These are phyloP conservation scores for Drosophila sproati DNA, from an alignment of 1,140 invertebrate genomes.

Conservation along the genomic window DNA sequence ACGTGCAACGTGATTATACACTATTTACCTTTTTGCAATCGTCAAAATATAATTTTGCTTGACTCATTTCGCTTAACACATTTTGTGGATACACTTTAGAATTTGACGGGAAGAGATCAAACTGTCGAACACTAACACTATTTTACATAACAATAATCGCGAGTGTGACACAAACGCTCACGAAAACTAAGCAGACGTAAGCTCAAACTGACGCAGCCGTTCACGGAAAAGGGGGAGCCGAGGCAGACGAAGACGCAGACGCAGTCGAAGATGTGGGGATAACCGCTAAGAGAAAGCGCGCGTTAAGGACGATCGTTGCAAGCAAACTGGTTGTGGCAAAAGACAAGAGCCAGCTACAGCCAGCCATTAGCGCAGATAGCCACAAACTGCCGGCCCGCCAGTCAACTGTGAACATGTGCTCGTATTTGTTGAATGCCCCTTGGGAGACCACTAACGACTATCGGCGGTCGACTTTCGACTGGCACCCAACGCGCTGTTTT, in stretches of 20 bases:
- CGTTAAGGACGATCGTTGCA: slow-evolving; percentile 71
- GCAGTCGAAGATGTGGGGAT: background rate
- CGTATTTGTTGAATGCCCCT: slow-evolving; percentile 32
- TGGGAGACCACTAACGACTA: slow-evolving; percentile 11
- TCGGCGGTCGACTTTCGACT: slow-evolving; percentile 26
- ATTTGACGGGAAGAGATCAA: background rate
- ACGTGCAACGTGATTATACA: background rate
- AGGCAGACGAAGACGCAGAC: background rate
- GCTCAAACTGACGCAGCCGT: too few relatives aligned
- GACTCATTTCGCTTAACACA: background rate
- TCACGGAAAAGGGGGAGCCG: too few relatives aligned
- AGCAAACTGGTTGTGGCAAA: slow-evolving; percentile 70
- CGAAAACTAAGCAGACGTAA: too few relatives aligned
- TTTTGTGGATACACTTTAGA: background rate
- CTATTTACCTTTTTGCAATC: background rate
- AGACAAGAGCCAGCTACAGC: slow-evolving; percentile 8
- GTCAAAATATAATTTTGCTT: background rate
- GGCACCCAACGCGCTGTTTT: slow-evolving; percentile 42
- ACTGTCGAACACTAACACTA: background rate
- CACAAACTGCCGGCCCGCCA: slow-evolving; percentile 15
- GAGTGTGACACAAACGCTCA: background rate
- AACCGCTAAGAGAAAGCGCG: slow-evolving; percentile 29
- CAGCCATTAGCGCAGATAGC: slow-evolving; percentile 28
- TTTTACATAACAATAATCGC: slow-evolving; percentile 21
- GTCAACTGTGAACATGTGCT: slow-evolving; percentile 37